Evolutionary conservation across 2,797 vertebrate species (phyloP).

Genomic region (Sphenodon punctatus): DNA sequence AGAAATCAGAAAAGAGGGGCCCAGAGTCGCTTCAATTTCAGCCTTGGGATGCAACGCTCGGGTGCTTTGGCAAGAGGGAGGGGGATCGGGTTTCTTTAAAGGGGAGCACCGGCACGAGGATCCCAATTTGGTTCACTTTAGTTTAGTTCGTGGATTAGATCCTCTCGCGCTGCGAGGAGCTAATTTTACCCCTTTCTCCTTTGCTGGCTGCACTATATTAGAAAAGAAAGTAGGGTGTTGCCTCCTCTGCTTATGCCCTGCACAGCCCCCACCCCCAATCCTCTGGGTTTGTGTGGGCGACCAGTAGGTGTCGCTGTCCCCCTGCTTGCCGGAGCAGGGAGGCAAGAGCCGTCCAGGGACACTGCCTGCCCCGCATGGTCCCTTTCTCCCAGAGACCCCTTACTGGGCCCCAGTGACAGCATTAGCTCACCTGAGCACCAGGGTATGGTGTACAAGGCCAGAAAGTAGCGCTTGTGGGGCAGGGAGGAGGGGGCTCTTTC

Average conservation of each 20-base stretch:
- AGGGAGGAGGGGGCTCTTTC: neutral
- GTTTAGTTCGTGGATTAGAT: neutral
- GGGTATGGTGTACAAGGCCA: neutral
- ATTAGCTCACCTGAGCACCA: neutral
- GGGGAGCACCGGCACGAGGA: neutral
- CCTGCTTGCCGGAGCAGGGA: constrained; percentile 51
- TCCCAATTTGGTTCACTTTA: too few species aligned
- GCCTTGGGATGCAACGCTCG: neutral
- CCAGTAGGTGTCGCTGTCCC: constrained; percentile 76
- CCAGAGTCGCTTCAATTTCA: neutral
- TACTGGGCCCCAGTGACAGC: neutral
- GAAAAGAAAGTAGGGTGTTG: neutral
- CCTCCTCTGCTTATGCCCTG: neutral
- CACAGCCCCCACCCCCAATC: neutral
- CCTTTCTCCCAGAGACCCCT: neutral
- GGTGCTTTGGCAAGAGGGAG: neutral
- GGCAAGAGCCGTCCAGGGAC: constrained; percentile 24
- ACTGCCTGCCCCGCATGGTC: neutral
- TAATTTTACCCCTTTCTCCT: neutral
- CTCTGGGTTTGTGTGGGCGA: neutral
- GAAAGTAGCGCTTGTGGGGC: neutral
- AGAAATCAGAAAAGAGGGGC: neutral
- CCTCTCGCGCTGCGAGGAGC: neutral
- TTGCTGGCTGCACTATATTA: neutral
- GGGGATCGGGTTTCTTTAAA: neutral